Evolutionary conservation across 2,888 invertebrate genomes (phyloP), one percentile per base, ranked within the genome.

Genomic region (Anthoptus insignis): DNA sequence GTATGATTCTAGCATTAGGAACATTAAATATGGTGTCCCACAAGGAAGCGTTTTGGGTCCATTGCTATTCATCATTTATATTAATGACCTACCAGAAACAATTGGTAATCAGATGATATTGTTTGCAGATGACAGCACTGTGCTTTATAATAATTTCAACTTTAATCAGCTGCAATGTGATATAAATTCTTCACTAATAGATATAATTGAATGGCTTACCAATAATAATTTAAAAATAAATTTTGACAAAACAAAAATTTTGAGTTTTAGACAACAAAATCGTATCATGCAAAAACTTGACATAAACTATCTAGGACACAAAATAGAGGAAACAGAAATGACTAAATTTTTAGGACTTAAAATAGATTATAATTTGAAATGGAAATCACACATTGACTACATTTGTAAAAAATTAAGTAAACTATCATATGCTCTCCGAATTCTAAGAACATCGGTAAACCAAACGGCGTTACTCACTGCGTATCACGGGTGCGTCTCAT

Each of bases 341-440:
- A 47, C 22, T 37, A 59, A 63, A 59, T 61, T 65, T 24, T 49
- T 61, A 58, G 65, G 61, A 52, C 11, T 67, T 42, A 13, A 27
- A 14, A 52, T 61, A 32, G 67, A 64, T 21, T 32, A 16, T 11
- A 56, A 50, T 16, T 21, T 60, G 27, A 65, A 27, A 2, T 65
- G 65, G 65, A 65, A 54, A 54, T 13, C 14, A 29, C 65, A 65
- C 24, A 39, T 47, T n/a, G 39, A 65, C 34, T 24, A 57, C 9
- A 8, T 57, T 6, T 57, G 57, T 27, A 57, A 57, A n/a, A 37
- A 39, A 22, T 9, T 57, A 14, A 42, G 57, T 16, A 42, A 22
- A 24, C 16, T 39, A 11, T 42, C 32, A 1, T 58, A 58, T 58
- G 47, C 45, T 45, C 19, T 45, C 19, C 45, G 45, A 45, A 45